Percentiles rank a stretch among this genome's conserved stretches.
Evolutionary conservation across 2,888 invertebrate genomes (phyloP).

Genomic region (Drosophila limbata): DNA sequence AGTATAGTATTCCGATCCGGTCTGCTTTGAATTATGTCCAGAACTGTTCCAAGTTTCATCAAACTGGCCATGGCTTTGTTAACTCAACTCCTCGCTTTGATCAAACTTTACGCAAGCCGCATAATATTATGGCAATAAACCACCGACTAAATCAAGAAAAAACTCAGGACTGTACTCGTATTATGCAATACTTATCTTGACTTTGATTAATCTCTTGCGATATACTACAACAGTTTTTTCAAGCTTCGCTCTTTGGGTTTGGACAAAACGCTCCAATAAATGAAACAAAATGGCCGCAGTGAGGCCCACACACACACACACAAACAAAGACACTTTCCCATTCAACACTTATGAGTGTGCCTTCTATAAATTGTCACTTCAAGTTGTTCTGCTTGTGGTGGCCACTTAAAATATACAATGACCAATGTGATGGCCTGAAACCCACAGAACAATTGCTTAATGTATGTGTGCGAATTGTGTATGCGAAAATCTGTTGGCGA

Average conservation of each 20-base stretch:
- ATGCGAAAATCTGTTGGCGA: constrained; percentile 47
- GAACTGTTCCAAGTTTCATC: too few species aligned
- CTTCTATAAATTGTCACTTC: constrained; percentile 44
- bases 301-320: constrained; percentile 8
- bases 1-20: too few species aligned
- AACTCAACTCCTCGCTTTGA: not conserved
- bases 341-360: constrained; percentile 20
- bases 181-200: constrained; percentile 22
- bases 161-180: not conserved
- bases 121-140: constrained; percentile 4
- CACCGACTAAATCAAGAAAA: not conserved
- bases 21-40: too few species aligned
- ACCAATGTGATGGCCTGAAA: constrained; percentile 42
- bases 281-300: constrained; percentile 30
- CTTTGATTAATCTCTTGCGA: constrained; percentile 16
- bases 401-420: constrained; percentile 55
- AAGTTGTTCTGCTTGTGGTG: constrained; percentile 35
- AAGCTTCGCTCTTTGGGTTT: constrained; percentile 5
- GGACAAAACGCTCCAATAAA: constrained; percentile 23
- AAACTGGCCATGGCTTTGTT: too few species aligned
- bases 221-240: constrained; percentile 5
- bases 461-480: constrained; percentile 15
- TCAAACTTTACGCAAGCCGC: not conserved
- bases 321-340: constrained; percentile 1
- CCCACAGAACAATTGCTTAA: not conserved